Base-by-base conservation (phyloP, 2,888 invertebrate genomes). In the Dicranocentrus wangi region DNA sequence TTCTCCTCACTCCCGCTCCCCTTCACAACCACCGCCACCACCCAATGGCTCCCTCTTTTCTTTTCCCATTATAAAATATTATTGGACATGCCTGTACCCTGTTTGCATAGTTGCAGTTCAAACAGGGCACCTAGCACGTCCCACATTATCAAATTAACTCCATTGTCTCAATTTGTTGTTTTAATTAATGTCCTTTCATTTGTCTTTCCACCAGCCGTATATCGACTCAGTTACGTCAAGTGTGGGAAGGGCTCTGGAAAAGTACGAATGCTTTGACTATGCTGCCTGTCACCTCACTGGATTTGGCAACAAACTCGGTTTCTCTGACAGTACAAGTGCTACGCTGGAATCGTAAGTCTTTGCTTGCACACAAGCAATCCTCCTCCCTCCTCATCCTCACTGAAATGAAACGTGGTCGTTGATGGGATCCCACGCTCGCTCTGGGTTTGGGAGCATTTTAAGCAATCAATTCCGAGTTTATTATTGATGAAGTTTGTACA, bases 211-310 rank as follows among this genome's bases (percentile, higher is more conserved):
- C 21, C 42, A 63, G 84, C 79, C 79, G 0, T 79, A 84, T 65
- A 61, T 84, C 15, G 81, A 84, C 58, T 39, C 42, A 2, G 2
- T 83, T 2, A 72, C 79, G n/a, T 72, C 82, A 17, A 53, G 76
- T 13, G 81, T 84, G 25, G 75, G 82, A 47, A 63, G 79, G 75
- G 84, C 84, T 13, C 39, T 84, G 68, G 84, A 84, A 32, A 72
- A 75, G 17, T 77, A 78, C 32, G 83, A 85, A 55, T 86, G 86
- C 55, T 32, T 78, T 77, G 84, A 85, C 55, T 83, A 85, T 43
- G 82, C 85, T 7, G 78, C 81, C 1, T 86, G 86, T 72, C 73
- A 76, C 21, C 47, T 82, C 1, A 83, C 82, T 15, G 73, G 81
- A 60, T 80, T 81, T 55, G 82, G 73, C 51, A 83, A 63, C 23